A percentile compares a stretch with the other conserved stretches of the same genome.
Evolutionary conservation across 2,113 vertebrate genomes (phyloP).

Genomic region (Dissostichus mawsoni): DNA sequence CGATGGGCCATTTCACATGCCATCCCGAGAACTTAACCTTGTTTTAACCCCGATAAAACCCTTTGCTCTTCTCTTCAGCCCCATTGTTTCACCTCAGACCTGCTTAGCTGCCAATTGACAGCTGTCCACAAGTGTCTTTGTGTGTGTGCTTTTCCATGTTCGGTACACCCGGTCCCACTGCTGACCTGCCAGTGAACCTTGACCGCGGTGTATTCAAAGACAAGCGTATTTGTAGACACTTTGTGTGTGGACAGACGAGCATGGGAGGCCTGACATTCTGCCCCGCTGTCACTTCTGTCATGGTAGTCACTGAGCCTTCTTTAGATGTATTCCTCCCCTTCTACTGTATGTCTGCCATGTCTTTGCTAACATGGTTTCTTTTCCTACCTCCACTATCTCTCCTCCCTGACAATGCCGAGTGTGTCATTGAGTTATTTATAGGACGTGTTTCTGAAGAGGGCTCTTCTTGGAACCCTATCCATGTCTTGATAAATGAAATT

Average conservation of each 20-base stretch:
- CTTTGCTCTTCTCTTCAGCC: slow-evolving; percentile 31
- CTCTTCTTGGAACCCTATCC: slow-evolving; percentile 70
- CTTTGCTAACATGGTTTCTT: neutral
- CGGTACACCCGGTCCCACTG: neutral
- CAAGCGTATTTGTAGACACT: slow-evolving; percentile 67
- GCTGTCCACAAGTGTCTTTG: slow-evolving; percentile 63
- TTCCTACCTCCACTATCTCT: neutral
- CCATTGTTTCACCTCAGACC: slow-evolving; percentile 59
- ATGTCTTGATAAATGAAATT: slow-evolving; percentile 80
- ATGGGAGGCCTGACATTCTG: slow-evolving; percentile 31
- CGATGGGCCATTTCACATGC: slow-evolving; percentile 34
- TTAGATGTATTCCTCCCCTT: neutral
- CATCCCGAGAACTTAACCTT: slow-evolving; percentile 51
- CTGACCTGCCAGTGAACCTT: slow-evolving; percentile 68
- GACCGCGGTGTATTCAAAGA: slow-evolving; percentile 70
- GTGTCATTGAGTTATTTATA: slow-evolving; percentile 58
- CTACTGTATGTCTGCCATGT: neutral
- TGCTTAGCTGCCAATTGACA: slow-evolving; percentile 68
- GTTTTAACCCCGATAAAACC: slow-evolving; percentile 63
- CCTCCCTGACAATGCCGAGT: neutral
- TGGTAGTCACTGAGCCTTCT: neutral
- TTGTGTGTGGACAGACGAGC: slow-evolving; percentile 33
- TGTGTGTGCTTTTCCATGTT: slow-evolving; percentile 47
- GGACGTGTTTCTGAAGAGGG: slow-evolving; percentile 61
- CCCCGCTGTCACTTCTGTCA: slow-evolving; percentile 6